A percentile compares a stretch with the other conserved stretches of the same genome.
Conservation (phyloP, 2,888 invertebrate species). For the Hirudinaria manillensis region DNA sequence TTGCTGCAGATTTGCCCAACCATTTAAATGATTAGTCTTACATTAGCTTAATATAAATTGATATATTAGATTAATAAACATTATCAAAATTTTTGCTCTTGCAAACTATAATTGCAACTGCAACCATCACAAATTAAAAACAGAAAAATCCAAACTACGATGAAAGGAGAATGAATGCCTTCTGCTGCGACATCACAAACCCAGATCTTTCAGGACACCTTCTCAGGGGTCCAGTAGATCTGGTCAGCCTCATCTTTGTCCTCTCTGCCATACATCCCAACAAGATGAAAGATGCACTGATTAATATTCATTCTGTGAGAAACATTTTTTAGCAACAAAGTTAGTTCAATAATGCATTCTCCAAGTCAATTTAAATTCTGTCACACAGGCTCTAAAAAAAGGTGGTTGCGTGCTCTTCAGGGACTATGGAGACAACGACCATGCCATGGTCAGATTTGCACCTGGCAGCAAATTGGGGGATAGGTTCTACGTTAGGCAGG, state of each 20-base stretch:
- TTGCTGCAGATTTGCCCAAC: no score
- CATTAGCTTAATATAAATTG: no score
- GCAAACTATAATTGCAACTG: background rate
- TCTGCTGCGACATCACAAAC: conserved; percentile 77
- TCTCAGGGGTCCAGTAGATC: conserved; percentile 60
- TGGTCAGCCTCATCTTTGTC: conserved; percentile 86
- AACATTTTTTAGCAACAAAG: background rate
- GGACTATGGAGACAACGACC: conserved; percentile 90
- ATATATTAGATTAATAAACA: no score
- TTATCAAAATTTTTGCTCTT: no score
- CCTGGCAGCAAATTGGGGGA: conserved; percentile 84
- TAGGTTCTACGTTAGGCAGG: conserved; percentile 89
- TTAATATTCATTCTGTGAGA: conserved; percentile 59
- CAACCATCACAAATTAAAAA: background rate
- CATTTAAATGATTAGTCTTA: no score
- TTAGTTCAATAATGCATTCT: background rate
- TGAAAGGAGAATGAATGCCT: conserved; percentile 65
- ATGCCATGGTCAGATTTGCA: conserved; percentile 89
- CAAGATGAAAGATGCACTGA: conserved; percentile 62
- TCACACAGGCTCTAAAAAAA: conserved; percentile 53
- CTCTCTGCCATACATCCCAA: conserved; percentile 86
- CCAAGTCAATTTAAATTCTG: background rate
- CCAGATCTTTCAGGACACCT: conserved; percentile 62
- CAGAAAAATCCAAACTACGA: conserved; percentile 62
- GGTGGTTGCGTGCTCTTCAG: conserved; percentile 79